Evolutionary conservation across 2,797 vertebrate species (phyloP).

Genomic region (Hozukius guyotensis): DNA sequence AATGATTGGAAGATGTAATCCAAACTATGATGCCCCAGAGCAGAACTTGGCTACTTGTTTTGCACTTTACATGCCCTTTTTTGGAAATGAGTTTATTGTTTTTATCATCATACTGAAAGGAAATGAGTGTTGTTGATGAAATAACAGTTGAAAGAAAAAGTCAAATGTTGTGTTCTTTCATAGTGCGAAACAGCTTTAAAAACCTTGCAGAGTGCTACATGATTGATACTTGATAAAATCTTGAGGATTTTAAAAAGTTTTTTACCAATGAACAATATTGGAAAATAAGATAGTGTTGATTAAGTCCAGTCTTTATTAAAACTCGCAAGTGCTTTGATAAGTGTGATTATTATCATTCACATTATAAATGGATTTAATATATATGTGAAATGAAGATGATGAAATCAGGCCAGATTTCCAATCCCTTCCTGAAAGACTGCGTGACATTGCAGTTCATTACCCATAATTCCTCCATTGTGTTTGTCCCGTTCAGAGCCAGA

Average conservation of each 20-base stretch:
- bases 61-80: slow-evolving; percentile 2
- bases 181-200: background rate
- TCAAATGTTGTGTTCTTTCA: background rate
- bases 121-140: background rate
- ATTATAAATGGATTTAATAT: slow-evolving; percentile 5
- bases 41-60: background rate
- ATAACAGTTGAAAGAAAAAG: background rate
- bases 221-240: background rate
- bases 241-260: background rate
- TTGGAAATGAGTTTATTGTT: background rate
- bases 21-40: background rate
- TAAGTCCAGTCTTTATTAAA: background rate
- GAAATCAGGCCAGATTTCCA: slow-evolving; percentile 30
- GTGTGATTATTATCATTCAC: slow-evolving; percentile 5
- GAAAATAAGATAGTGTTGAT: background rate
- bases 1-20: background rate
- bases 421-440: slow-evolving; percentile 11
- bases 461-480: slow-evolving; percentile 44
- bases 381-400: slow-evolving; percentile 10
- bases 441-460: slow-evolving; percentile 24
- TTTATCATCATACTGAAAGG: background rate
- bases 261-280: background rate
- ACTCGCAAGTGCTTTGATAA: background rate
- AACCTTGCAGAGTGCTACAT: background rate
- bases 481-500: slow-evolving; percentile 20